Evolutionary conservation across 2,888 invertebrate species (phyloP).

Genomic region (Stratiomys singularior): DNA sequence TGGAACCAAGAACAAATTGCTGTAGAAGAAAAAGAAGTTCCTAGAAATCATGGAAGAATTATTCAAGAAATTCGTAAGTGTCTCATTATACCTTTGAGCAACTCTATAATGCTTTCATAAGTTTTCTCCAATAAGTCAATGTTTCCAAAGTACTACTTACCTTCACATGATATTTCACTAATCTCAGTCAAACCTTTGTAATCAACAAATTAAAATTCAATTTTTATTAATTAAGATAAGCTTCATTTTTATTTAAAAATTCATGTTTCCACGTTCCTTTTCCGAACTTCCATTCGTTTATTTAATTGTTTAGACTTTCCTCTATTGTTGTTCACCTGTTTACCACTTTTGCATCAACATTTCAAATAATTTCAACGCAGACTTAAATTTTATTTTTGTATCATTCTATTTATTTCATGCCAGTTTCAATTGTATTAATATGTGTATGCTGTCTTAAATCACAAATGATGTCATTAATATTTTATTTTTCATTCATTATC

Average conservation of each 20-base stretch:
- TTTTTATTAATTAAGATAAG: slow-evolving; percentile 50
- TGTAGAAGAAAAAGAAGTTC: too few species aligned
- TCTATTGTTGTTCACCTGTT: neutral
- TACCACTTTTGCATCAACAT: neutral
- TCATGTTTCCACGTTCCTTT: slow-evolving; percentile 48
- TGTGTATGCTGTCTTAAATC: slow-evolving; percentile 5
- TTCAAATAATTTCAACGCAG: neutral
- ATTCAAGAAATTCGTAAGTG: too few species aligned
- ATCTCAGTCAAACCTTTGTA: too few species aligned
- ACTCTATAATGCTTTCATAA: too few species aligned
- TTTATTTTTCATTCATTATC: slow-evolving; percentile 9
- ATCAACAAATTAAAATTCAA: slow-evolving; percentile 16
- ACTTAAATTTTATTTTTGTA: neutral
- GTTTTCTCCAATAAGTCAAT: too few species aligned
- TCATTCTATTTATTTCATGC: neutral
- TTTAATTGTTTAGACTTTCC: neutral
- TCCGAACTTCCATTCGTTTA: neutral
- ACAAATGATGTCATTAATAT: neutral
- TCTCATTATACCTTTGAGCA: too few species aligned
- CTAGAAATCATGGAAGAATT: too few species aligned
- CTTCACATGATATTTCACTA: too few species aligned
- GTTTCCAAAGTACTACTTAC: too few species aligned
- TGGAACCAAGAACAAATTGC: too few species aligned
- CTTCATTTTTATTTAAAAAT: slow-evolving; percentile 50
- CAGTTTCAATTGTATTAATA: neutral